Evolutionary conservation across 2,888 invertebrate species (phyloP), one percentile per base, ranked within the genome.

Genomic region (Nectonema munidae): DNA sequence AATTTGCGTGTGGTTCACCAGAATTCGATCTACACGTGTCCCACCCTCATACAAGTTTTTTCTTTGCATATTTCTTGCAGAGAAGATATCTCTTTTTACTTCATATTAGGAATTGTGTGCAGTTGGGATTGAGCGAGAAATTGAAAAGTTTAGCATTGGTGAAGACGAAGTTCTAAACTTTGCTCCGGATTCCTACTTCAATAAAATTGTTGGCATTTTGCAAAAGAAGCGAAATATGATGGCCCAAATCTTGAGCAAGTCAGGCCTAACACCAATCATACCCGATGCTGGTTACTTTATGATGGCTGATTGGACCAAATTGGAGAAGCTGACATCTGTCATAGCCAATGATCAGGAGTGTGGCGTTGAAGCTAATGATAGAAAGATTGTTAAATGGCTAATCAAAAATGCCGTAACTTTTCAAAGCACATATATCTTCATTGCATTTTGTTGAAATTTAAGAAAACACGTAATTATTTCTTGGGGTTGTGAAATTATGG

Each of bases 221-320:
- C 52, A 65, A 40, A 61, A 64, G 1, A 81, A 83, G 53, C 58
- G 79, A 21, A 71, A 81, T 53, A 68, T 59, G 47, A 67, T 79
- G 58, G 67, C 66, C 0, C 66, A 68, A 47, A 65, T 72, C 42
- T 58, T 77, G 17, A 38, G 51, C 5, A 69, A 74, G 9, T 68
- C 68, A 39, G 81, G 79, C 1, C 73, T 89, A 68, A 66, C 65
- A 28, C 79, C 86, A 0, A 74, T 74, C 0, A 59, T 83, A 40
- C 95, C 95, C 0, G 77, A 89, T 47, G 83, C 79, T 2, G 89
- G 95, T 0, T 99, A 86, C 57, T 99, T 95, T 52, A 71, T 99
- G 63, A 54, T 95, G 38, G 83, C 83, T 2, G 77, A 95, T 56
- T 81, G 75, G 69, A 66, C 69, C 6, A 59, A 66, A 3, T 55